These are phyloP conservation scores for Trypoxylon attenuatum DNA, from an alignment of 2,888 invertebrate species.

Conservation along the genomic window DNA sequence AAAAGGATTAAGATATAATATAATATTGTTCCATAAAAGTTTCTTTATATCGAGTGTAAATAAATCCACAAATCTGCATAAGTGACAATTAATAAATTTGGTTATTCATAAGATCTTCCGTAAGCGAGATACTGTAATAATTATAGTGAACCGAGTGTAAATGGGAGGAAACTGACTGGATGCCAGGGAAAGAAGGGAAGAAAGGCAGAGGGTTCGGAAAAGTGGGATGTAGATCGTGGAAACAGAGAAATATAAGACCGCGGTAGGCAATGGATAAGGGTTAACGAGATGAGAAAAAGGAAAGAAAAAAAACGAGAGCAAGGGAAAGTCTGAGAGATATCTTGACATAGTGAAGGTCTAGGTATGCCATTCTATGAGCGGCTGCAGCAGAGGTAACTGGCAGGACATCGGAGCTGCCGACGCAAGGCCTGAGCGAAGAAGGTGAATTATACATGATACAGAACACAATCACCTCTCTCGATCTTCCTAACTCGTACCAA, in stretches of 20 bases:
- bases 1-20: no score
- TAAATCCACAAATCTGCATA: no score
- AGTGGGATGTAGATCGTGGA: not conserved
- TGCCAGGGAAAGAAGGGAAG: conserved; percentile 3
- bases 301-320: not conserved
- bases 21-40: no score
- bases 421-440: conserved; percentile 64
- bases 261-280: no score
- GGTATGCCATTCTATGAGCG: conserved; percentile 47
- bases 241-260: no score
- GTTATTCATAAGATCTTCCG: no score
- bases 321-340: conserved; percentile 44
- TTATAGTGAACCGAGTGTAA: no score
- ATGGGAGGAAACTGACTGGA: no score
- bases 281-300: not conserved
- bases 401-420: conserved; percentile 61
- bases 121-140: no score
- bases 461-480: conserved; percentile 67
- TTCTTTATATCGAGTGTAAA: no score
- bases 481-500: conserved; percentile 51
- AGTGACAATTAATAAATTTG: no score
- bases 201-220: conserved; percentile 1
- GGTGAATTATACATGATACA: conserved; percentile 68
- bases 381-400: conserved; percentile 61
- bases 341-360: conserved; percentile 55